These are phyloP conservation scores for Cryptus viduatorius DNA, from an alignment of 2,888 invertebrate genomes.

Conservation along the genomic window DNA sequence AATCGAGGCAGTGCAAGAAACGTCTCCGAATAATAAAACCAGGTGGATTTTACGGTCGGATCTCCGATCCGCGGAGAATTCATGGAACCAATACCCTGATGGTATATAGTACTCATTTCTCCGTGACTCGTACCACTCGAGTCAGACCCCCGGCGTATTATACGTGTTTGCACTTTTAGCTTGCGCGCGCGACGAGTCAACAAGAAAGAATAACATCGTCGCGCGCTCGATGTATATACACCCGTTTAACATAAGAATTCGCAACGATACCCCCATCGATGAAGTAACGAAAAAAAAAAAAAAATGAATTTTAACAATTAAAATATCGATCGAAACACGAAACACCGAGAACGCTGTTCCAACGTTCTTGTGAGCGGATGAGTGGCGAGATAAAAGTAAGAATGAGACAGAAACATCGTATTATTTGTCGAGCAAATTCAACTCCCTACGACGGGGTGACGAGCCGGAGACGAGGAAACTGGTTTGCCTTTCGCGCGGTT, in stretches of 20 bases:
- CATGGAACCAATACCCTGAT: slow-evolving; percentile 34
- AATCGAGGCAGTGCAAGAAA: slow-evolving; percentile 28
- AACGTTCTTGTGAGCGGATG: slow-evolving; percentile 15
- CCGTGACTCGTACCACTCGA: background rate
- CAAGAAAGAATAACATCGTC: slow-evolving; percentile 29
- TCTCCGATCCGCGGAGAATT: slow-evolving; percentile 36
- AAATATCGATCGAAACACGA: slow-evolving; percentile 48
- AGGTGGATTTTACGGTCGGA: background rate
- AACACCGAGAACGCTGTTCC: background rate
- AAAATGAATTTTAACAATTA: slow-evolving; percentile 35
- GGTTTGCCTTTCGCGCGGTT: slow-evolving; percentile 19
- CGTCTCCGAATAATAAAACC: slow-evolving; percentile 39
- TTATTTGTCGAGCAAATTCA: slow-evolving; percentile 54
- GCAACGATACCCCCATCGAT: background rate
- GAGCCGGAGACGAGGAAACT: slow-evolving; percentile 12
- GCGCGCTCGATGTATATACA: background rate
- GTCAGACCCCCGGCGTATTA: background rate
- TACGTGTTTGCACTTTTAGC: slow-evolving; percentile 11
- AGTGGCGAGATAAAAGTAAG: slow-evolving; percentile 41
- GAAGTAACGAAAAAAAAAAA: background rate
- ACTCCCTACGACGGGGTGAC: background rate
- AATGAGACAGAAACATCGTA: slow-evolving; percentile 34
- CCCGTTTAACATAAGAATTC: slow-evolving; percentile 30
- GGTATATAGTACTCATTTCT: background rate
- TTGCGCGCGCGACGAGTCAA: background rate